phyloP scores from a whole-genome alignment of 2,888 invertebrate species.

The Gari tellinella region DNA sequence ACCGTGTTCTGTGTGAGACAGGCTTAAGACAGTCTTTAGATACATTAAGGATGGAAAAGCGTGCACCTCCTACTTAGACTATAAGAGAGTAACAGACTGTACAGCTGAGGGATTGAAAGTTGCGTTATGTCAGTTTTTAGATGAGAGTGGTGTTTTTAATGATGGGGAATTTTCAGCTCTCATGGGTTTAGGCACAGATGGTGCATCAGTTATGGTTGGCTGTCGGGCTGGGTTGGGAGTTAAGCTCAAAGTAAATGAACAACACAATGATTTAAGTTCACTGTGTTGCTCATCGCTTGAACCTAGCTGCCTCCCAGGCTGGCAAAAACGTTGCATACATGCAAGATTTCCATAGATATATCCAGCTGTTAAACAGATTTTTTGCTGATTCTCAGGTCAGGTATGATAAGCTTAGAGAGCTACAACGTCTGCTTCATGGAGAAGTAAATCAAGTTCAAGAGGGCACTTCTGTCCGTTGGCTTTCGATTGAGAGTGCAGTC shows the following conservation, averaged over 20 bases:
- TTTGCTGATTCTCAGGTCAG: conserved; percentile 17
- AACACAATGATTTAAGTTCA: conserved; percentile 1
- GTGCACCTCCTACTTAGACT: conserved; percentile 20
- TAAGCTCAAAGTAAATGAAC: conserved; percentile 10
- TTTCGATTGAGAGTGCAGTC: conserved; percentile 25
- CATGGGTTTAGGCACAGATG: conserved; percentile 15
- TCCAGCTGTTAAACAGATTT: conserved; percentile 2
- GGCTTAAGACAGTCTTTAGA: too few species aligned
- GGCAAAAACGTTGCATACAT: conserved; percentile 7
- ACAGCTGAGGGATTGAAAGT: conserved; percentile 31
- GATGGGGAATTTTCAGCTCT: conserved; percentile 6
- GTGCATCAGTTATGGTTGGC: conserved; percentile 12
- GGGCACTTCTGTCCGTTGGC: conserved; percentile 14
- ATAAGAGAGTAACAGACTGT: conserved; percentile 38
- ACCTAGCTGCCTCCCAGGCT: conserved; percentile 13
- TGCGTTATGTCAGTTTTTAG: conserved; percentile 13
- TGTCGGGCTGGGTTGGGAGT: conserved; percentile 10
- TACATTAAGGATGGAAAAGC: conserved; percentile 28
- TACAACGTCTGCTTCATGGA: conserved; percentile 16
- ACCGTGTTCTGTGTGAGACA: too few species aligned
- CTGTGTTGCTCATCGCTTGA: conserved; percentile 11
- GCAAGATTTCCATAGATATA: background rate
- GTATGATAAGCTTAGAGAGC: conserved; percentile 14
- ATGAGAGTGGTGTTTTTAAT: background rate
- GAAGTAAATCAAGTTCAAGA: conserved; percentile 16